phyloP scores from a whole-genome alignment of 2,113 vertebrate genomes.

The Gracilinanus agilis region DNA sequence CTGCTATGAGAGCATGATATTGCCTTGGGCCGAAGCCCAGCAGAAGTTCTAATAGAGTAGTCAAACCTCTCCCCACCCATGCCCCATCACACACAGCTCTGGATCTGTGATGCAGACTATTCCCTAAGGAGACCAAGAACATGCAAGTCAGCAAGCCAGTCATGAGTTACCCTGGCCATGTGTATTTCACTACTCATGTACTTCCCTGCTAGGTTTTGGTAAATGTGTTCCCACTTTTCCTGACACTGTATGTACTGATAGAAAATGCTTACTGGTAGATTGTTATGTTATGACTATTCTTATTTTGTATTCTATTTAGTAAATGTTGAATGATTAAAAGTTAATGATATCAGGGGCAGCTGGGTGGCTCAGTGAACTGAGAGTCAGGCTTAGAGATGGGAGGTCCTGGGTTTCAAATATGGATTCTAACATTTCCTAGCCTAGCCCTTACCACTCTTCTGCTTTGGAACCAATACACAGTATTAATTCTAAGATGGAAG shows the following conservation, averaged over 20 bases:
- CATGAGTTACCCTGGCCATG: not conserved
- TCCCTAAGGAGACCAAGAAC: not conserved
- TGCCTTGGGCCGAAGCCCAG: not conserved
- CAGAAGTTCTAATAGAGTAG: not conserved
- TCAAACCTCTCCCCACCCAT: not conserved
- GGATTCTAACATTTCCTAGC: too few relatives aligned
- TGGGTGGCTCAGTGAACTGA: too few relatives aligned
- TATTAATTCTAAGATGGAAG: too few relatives aligned
- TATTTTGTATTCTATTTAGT: not conserved
- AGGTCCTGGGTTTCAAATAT: too few relatives aligned
- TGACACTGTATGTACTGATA: not conserved
- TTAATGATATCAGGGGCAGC: not conserved
- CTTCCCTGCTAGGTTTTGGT: not conserved
- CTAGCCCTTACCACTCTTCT: too few relatives aligned
- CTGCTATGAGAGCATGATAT: not conserved
- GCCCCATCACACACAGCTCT: too few relatives aligned
- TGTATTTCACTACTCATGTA: not conserved
- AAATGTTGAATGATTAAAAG: not conserved
- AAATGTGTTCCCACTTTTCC: not conserved
- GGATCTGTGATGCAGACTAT: not conserved
- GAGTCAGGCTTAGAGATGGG: too few relatives aligned
- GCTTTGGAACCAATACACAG: too few relatives aligned
- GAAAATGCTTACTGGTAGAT: not conserved
- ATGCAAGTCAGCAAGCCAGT: not conserved
- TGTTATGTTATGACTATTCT: not conserved